These are phyloP conservation scores for Eptesicus fuscus DNA, from an alignment of 2,113 vertebrate species.

Conservation along the genomic window DNA sequence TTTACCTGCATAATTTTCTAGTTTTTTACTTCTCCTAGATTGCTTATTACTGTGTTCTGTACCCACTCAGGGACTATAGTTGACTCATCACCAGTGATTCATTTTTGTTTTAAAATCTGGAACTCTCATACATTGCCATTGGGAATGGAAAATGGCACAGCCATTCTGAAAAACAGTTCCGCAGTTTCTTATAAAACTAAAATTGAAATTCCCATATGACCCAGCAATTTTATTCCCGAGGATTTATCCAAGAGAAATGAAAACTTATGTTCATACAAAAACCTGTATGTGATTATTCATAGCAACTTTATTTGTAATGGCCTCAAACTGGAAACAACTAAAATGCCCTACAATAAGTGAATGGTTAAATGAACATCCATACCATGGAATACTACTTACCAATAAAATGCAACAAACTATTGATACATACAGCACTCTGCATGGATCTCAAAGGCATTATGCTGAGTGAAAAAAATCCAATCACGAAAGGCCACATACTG, in stretches of 20 bases:
- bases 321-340: not conserved
- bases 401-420: not conserved
- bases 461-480: not conserved
- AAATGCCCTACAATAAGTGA: not conserved
- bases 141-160: not conserved
- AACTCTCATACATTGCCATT: not conserved
- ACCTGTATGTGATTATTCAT: not conserved
- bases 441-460: not conserved
- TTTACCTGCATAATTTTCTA: constrained; percentile 23
- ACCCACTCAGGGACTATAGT: constrained; percentile 19
- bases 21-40: not conserved
- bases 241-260: constrained; percentile 22
- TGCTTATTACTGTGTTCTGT: constrained; percentile 25
- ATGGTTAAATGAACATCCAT: not conserved
- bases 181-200: constrained; percentile 26
- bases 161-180: not conserved
- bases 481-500: not conserved
- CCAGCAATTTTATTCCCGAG: not conserved
- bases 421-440: not conserved
- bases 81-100: constrained; percentile 22
- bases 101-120: constrained; percentile 50
- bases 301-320: constrained; percentile 1
- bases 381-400: not conserved
- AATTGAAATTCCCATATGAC: not conserved
- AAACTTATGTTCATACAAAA: not conserved